phyloP scores from a whole-genome alignment of 2,888 invertebrate species.

The Parnassius glacialis region DNA sequence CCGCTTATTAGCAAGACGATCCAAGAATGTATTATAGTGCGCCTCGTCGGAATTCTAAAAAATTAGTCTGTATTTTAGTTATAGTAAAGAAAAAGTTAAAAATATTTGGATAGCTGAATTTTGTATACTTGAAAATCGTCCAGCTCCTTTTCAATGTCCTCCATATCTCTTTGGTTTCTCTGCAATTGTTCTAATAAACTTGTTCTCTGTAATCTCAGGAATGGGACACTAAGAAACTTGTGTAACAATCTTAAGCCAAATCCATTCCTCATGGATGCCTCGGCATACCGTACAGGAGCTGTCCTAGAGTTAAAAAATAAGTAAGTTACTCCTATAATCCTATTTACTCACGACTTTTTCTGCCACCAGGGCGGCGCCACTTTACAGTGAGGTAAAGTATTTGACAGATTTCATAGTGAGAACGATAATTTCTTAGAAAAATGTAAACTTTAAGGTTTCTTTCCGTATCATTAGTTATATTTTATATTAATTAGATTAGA shows the following conservation, averaged over 20 bases:
- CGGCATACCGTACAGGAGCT: conserved; percentile 90
- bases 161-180: conserved; percentile 90
- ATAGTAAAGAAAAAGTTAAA: not conserved
- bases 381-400: no score
- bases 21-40: conserved; percentile 87
- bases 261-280: conserved; percentile 97
- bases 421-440: no score
- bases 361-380: no score
- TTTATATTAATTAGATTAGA: no score
- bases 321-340: no score
- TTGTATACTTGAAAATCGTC: conserved; percentile 84
- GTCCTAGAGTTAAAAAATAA: conserved; percentile 50
- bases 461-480: no score
- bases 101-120: not conserved
- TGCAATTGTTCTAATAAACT: conserved; percentile 91
- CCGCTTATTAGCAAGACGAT: conserved; percentile 87
- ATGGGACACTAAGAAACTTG: conserved; percentile 97
- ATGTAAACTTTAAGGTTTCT: no score
- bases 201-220: conserved; percentile 92
- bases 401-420: no score
- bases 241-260: conserved; percentile 95
- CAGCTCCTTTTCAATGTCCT: conserved; percentile 87
- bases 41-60: conserved; percentile 85
- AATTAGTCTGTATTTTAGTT: not conserved
- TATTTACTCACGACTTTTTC: no score